Evolutionary conservation across 2,888 invertebrate genomes (phyloP).

Genomic region (Eupeodes luniger): DNA sequence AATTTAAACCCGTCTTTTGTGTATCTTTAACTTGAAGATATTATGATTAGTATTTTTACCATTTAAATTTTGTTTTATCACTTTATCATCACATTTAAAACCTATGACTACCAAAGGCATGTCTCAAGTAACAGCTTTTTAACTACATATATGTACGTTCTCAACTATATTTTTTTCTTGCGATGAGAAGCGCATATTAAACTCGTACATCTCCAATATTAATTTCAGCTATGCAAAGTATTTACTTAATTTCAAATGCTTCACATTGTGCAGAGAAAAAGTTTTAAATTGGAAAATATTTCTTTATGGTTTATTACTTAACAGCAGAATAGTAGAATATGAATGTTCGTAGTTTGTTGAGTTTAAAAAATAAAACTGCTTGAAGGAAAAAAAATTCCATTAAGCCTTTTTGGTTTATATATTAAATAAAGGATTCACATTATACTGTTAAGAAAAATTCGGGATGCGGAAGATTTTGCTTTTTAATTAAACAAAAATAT

Average conservation of each 20-base stretch:
- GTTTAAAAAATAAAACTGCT: background rate
- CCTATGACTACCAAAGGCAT: too few relatives aligned
- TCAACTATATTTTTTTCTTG: too few relatives aligned
- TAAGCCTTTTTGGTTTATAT: background rate
- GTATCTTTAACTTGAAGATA: too few relatives aligned
- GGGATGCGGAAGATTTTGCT: background rate
- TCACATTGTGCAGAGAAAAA: background rate
- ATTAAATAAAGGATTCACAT: background rate
- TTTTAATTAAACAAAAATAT: slow-evolving; percentile 19
- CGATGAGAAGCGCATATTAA: background rate
- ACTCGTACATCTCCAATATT: background rate
- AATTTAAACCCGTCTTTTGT: too few relatives aligned
- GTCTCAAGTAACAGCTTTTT: too few relatives aligned
- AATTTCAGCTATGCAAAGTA: background rate
- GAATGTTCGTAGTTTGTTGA: background rate
- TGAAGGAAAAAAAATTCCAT: background rate
- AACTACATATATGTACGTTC: too few relatives aligned
- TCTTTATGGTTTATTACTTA: background rate
- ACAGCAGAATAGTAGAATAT: background rate
- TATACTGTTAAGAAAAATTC: background rate
- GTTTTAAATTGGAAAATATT: background rate
- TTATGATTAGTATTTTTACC: too few relatives aligned
- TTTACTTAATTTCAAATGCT: slow-evolving; percentile 4
- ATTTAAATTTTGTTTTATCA: too few relatives aligned
- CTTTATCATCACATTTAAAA: too few relatives aligned